Conservation (phyloP, 2,113 vertebrate species). For the Leuciscus idus region DNA sequence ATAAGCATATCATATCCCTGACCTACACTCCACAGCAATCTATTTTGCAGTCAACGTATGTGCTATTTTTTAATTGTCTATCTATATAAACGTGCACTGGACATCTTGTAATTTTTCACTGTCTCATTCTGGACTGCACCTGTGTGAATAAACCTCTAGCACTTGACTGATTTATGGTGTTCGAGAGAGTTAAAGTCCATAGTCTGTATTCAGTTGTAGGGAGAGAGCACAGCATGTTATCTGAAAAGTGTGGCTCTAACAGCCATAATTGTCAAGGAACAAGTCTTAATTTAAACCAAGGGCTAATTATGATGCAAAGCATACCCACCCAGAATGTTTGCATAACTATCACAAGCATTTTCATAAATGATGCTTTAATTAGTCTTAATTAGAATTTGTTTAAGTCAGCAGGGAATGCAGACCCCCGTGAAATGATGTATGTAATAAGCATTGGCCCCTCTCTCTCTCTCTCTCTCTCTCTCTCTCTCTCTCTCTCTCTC, state of each 20-base stretch:
- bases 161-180: slow-evolving; percentile 73
- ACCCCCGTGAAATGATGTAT: slow-evolving; percentile 99
- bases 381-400: slow-evolving; percentile 99
- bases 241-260: slow-evolving; percentile 89
- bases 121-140: background rate
- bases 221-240: slow-evolving; percentile 89
- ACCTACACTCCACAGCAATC: background rate
- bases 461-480: slow-evolving; percentile 46
- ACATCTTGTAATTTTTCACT: background rate
- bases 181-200: slow-evolving; percentile 77
- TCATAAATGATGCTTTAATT: slow-evolving; percentile 99
- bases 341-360: slow-evolving; percentile 99
- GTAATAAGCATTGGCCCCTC: slow-evolving; percentile 98
- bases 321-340: slow-evolving; percentile 99
- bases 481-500: slow-evolving; percentile 59
- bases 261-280: slow-evolving; percentile 98
- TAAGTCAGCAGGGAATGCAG: slow-evolving; percentile 99
- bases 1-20: background rate
- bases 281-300: slow-evolving; percentile 99
- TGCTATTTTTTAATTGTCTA: background rate
- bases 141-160: background rate
- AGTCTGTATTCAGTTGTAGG: slow-evolving; percentile 87
- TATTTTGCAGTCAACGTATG: background rate
- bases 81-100: background rate
- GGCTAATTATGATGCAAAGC: slow-evolving; percentile 99